Conservation (phyloP, 2,797 vertebrate genomes). For the Acanthurus leucopareius region DNA sequence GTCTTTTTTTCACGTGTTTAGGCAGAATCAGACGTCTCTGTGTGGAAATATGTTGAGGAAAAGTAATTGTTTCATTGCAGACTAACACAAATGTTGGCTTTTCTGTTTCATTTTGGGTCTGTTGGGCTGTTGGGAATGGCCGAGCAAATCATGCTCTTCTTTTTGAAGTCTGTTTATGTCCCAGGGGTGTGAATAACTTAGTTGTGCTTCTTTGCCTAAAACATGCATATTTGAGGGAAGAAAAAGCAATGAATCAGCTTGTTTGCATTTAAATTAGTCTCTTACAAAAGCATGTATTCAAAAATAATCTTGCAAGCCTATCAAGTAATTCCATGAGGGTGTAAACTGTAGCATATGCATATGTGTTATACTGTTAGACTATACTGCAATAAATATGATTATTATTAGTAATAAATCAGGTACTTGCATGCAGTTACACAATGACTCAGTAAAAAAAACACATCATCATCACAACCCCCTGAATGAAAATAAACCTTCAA, state of each 20-base stretch:
- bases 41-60: slow-evolving; percentile 33
- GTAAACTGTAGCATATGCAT: slow-evolving; percentile 24
- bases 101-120: slow-evolving; percentile 51
- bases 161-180: slow-evolving; percentile 75
- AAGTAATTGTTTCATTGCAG: slow-evolving; percentile 49
- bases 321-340: slow-evolving; percentile 46
- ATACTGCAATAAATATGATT: slow-evolving; percentile 8
- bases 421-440: slow-evolving; percentile 14
- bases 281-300: slow-evolving; percentile 43
- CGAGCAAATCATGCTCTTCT: slow-evolving; percentile 58
- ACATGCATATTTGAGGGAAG: slow-evolving; percentile 66
- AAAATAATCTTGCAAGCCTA: slow-evolving; percentile 56
- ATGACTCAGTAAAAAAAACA: background rate
- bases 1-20: slow-evolving; percentile 7
- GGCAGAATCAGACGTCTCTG: slow-evolving; percentile 20
- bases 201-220: slow-evolving; percentile 70
- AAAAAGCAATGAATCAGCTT: slow-evolving; percentile 74
- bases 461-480: background rate
- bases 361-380: slow-evolving; percentile 5
- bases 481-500: slow-evolving; percentile 36
- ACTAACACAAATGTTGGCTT: slow-evolving; percentile 51
- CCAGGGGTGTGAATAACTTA: slow-evolving; percentile 71
- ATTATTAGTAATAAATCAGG: slow-evolving; percentile 7
- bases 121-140: slow-evolving; percentile 52
- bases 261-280: slow-evolving; percentile 74